Base-by-base conservation (phyloP, 2,113 vertebrate genomes). In the Prietella phreatophila region DNA sequence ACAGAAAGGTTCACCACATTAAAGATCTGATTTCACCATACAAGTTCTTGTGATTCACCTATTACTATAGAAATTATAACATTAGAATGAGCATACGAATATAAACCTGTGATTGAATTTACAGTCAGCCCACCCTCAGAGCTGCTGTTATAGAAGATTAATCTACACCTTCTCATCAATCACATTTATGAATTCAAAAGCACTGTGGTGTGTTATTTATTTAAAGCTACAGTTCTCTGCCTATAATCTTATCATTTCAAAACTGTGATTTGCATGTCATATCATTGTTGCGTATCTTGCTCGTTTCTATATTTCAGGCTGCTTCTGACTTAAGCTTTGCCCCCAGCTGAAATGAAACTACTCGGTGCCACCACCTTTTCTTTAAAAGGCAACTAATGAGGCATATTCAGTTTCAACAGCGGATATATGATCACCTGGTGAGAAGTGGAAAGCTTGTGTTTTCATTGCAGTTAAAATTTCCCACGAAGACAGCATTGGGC, bases 391-490 rank as follows among this genome's bases (percentile, higher is more conserved):
- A 82, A 27, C 81, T 61, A 82, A 39, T 82, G 55, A 81, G 78
- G 27, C 27, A 56, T 82, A 33, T 22, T 7, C 39, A 82, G 47
- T 82, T 82, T 82, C 58, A 82, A 27, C 58, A 61, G 81, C 27
- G 81, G 33, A 42, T 82, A 20, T 27, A 33, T 82, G 58, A n/a
- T 80, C 33, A 20, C 5, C 30, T 82, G 22, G 15, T 61, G 33
- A 61, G 81, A 82, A 61, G 30, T 33, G 22, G 6, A 30, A 55
- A 80, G 50, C 78, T 55, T 30, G 27, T 55, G 81, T 39, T 61
- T 82, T 61, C 58, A 82, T 61, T 82, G 81, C 17, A 82, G 63
- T 82, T 82, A 82, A 82, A 61, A 5, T 58, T 82, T 13, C 36
- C 33, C 81, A 42, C 0, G 11, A 11, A 39, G 81, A 61, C 56